phyloP scores from a whole-genome alignment of 1,140 invertebrate species.

The Pseudoatta argentina region DNA sequence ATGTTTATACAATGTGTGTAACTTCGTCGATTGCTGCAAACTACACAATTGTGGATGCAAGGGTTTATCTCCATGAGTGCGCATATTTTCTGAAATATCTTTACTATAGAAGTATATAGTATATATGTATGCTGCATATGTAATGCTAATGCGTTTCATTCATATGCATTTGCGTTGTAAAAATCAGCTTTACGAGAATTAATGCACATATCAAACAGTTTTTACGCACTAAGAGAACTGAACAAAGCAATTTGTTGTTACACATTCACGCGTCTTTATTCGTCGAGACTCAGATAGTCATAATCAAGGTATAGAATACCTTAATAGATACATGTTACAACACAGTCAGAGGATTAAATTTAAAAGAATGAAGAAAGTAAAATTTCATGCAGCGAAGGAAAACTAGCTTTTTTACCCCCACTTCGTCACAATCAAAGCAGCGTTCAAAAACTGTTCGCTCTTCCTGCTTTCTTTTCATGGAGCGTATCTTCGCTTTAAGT shows the following conservation, averaged over 20 bases:
- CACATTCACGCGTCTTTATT: conserved; percentile 15
- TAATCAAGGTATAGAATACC: background rate
- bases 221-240: conserved; percentile 15
- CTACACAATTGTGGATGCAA: conserved; percentile 43
- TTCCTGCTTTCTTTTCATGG: too few relatives aligned
- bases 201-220: background rate
- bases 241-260: conserved; percentile 12
- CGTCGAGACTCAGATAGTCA: conserved; percentile 32
- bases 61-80: conserved; percentile 31
- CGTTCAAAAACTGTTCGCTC: too few relatives aligned
- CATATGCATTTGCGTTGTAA: conserved; percentile 19
- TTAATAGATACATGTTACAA: conserved; percentile 1
- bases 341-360: background rate
- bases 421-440: too few relatives aligned
- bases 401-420: too few relatives aligned
- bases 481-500: too few relatives aligned
- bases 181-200: background rate
- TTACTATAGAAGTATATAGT: conserved; percentile 24
- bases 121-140: background rate
- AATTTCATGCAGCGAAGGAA: too few relatives aligned
- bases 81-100: conserved; percentile 24
- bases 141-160: conserved; percentile 15
- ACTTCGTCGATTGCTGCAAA: conserved; percentile 43
- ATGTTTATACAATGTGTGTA: conserved; percentile 49
- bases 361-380: conserved; percentile 10